Conservation (phyloP, 2,888 invertebrate genomes). For the Kuschelorhynchus macadamiae region DNA sequence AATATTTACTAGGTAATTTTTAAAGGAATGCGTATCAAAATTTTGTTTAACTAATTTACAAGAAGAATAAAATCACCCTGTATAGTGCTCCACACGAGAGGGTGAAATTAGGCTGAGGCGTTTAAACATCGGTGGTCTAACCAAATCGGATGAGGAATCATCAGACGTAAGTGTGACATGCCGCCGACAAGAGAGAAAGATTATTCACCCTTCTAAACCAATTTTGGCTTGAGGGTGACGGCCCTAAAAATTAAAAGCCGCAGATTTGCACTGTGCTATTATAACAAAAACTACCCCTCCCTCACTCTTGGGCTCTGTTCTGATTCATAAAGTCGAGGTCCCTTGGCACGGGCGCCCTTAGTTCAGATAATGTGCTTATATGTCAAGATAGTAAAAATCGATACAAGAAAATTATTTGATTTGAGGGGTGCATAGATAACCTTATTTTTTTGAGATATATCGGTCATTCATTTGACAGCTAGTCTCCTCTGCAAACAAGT, state of each 20-base stretch:
- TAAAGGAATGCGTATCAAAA: too few species aligned
- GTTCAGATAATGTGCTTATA: constrained; percentile 44
- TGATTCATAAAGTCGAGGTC: constrained; percentile 56
- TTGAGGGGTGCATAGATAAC: too few species aligned
- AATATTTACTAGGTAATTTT: too few species aligned
- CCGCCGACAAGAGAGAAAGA: constrained; percentile 60
- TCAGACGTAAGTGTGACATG: constrained; percentile 53
- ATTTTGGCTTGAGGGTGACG: constrained; percentile 66
- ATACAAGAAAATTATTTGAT: constrained; percentile 33
- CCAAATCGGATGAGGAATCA: too few species aligned
- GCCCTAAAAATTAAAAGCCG: constrained; percentile 70
- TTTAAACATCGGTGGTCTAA: constrained; percentile 44
- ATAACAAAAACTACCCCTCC: constrained; percentile 61
- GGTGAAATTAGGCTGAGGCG: constrained; percentile 39
- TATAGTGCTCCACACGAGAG: constrained; percentile 31
- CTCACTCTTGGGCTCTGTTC: constrained; percentile 56
- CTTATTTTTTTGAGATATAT: too few species aligned
- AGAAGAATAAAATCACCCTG: constrained; percentile 17
- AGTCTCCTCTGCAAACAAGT: too few species aligned
- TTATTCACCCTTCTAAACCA: constrained; percentile 68
- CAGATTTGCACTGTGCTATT: constrained; percentile 67
- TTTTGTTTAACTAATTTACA: too few species aligned
- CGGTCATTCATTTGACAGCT: too few species aligned
- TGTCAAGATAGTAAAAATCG: constrained; percentile 49
- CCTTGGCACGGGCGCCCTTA: constrained; percentile 30